Percentiles rank a stretch among this genome's conserved stretches.
phyloP scores from a whole-genome alignment of 2,113 vertebrate genomes.

The Oxygymnocypris stewartii region DNA sequence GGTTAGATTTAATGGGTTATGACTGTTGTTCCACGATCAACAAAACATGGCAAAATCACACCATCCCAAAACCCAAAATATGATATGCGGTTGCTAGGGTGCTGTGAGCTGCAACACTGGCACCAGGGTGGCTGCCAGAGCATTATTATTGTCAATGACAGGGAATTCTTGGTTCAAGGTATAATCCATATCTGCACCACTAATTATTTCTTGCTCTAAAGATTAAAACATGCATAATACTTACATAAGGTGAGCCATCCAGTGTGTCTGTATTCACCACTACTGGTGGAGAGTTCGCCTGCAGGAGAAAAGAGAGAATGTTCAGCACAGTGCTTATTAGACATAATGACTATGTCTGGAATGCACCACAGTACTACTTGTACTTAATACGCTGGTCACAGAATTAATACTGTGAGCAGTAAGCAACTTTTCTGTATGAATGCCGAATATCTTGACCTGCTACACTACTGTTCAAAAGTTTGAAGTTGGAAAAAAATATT shows the following conservation, averaged over 20 bases:
- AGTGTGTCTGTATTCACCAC: constrained; percentile 93
- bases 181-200: neutral
- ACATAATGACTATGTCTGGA: neutral
- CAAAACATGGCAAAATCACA: too few species aligned
- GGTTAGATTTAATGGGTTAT: too few species aligned
- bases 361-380: neutral
- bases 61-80: too few species aligned
- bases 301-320: constrained; percentile 36
- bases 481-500: neutral
- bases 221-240: constrained; percentile 63
- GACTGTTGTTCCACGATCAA: neutral
- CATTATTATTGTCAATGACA: neutral
- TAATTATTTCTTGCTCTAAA: neutral
- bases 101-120: neutral
- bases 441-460: neutral
- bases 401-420: neutral
- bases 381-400: neutral
- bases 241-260: constrained; percentile 92
- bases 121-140: neutral
- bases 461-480: neutral
- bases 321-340: neutral
- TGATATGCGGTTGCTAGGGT: neutral
- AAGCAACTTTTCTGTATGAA: neutral
- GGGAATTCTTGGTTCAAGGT: neutral
- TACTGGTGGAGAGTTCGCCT: constrained; percentile 91